Conservation (phyloP, 1,140 invertebrate species). For the Lordiphosa collinella region DNA sequence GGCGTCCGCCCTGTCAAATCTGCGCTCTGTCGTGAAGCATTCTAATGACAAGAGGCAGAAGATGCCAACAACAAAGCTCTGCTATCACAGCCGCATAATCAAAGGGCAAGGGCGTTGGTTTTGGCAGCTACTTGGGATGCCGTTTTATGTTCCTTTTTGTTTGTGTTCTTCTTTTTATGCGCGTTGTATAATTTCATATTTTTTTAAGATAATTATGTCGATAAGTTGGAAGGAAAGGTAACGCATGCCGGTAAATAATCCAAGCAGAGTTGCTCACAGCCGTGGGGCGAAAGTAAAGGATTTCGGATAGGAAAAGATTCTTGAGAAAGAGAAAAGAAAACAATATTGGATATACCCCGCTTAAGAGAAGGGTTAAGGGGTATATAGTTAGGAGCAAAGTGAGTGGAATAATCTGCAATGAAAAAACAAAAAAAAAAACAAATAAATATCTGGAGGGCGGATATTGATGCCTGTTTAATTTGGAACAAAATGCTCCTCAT, state of each 20-base stretch:
- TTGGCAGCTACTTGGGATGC: neutral
- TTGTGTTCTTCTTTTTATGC: slow-evolving; percentile 44
- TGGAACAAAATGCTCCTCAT: too few relatives aligned
- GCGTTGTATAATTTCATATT: slow-evolving; percentile 70
- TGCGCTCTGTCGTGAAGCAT: slow-evolving; percentile 52
- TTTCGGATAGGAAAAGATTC: slow-evolving; percentile 1
- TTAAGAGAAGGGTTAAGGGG: too few relatives aligned
- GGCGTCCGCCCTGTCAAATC: slow-evolving; percentile 66
- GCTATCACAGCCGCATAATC: slow-evolving; percentile 70
- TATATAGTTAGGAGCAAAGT: neutral
- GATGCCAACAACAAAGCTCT: slow-evolving; percentile 40
- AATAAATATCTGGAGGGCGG: too few relatives aligned
- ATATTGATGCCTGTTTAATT: too few relatives aligned
- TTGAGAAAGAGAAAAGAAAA: neutral
- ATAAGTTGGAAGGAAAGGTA: slow-evolving; percentile 61
- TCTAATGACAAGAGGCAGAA: slow-evolving; percentile 51
- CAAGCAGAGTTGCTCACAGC: slow-evolving; percentile 19
- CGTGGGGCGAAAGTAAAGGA: slow-evolving; percentile 23
- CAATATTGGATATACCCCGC: too few relatives aligned
- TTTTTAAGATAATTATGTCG: slow-evolving; percentile 74
- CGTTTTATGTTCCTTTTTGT: slow-evolving; percentile 14
- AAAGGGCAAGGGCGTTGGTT: slow-evolving; percentile 34
- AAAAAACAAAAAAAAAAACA: too few relatives aligned
- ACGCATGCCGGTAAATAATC: slow-evolving; percentile 52
- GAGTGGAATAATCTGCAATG: neutral